These are phyloP conservation scores for Clytia hemisphaerica DNA, from an alignment of 30 jellyfish, hydroid and myxozoan species.

Conservation along the genomic window DNA sequence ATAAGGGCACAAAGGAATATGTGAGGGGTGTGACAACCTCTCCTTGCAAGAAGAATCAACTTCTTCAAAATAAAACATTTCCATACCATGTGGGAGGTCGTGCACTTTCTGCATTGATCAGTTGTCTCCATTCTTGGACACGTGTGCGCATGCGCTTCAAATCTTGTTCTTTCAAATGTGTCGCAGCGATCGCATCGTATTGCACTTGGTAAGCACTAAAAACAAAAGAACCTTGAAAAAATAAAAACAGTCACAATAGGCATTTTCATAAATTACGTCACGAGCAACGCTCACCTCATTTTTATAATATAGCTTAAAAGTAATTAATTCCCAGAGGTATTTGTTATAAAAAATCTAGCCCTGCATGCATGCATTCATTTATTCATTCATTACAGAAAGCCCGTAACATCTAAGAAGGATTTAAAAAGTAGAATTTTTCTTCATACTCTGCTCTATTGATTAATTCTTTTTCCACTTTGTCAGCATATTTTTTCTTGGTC, in stretches of 20 bases:
- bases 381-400: too few relatives aligned
- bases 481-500: slow-evolving; percentile 16
- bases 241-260: not conserved
- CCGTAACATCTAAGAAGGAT: too few relatives aligned
- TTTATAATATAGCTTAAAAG: not conserved
- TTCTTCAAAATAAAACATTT: not conserved
- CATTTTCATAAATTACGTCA: too few relatives aligned
- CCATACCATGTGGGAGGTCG: slow-evolving; percentile 50
- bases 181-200: slow-evolving; percentile 21
- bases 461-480: slow-evolving; percentile 41
- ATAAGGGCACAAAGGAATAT: too few relatives aligned
- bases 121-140: slow-evolving; percentile 37
- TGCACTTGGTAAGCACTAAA: slow-evolving; percentile 37
- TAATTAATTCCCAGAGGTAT: not conserved
- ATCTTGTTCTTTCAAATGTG: slow-evolving; percentile 39
- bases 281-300: too few relatives aligned
- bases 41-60: not conserved
- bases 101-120: slow-evolving; percentile 3
- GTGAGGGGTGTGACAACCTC: too few relatives aligned
- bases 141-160: slow-evolving; percentile 46
- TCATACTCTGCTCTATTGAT: slow-evolving; percentile 38
- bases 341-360: not conserved
- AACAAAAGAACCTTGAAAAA: not conserved
- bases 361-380: too few relatives aligned
- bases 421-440: too few relatives aligned